These are phyloP conservation scores for Leucophenga montana DNA, from an alignment of 2,888 invertebrate species.

Conservation along the genomic window DNA sequence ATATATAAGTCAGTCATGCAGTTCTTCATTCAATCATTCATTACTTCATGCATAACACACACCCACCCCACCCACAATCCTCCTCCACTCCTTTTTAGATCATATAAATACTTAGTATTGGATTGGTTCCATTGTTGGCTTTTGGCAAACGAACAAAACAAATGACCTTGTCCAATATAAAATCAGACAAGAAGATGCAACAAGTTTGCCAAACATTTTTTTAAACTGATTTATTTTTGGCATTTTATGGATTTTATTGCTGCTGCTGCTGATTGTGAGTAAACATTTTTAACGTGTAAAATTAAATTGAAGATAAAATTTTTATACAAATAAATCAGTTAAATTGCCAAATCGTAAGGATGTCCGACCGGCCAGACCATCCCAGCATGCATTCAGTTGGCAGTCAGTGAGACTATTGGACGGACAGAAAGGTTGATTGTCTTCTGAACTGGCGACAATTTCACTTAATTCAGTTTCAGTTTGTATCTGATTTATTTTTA, in stretches of 20 bases:
- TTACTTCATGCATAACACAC: constrained; percentile 13
- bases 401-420: too few species aligned
- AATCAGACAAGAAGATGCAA: constrained; percentile 43
- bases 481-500: background rate
- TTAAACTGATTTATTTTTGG: constrained; percentile 15
- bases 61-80: too few species aligned
- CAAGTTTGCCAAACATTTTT: constrained; percentile 63
- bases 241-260: background rate
- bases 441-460: constrained; percentile 6
- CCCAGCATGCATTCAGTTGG: background rate
- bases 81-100: constrained; percentile 30
- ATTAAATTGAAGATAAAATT: constrained; percentile 48
- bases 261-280: constrained; percentile 3
- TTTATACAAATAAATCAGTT: constrained; percentile 63
- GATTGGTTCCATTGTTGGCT: background rate
- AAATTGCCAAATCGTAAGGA: constrained; percentile 31
- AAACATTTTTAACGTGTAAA: constrained; percentile 15
- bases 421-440: background rate
- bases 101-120: too few species aligned
- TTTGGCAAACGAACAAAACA: constrained; percentile 47
- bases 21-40: too few species aligned
- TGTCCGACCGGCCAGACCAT: background rate
- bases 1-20: too few species aligned
- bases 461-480: constrained; percentile 6
- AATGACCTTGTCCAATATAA: constrained; percentile 54